Evolutionary conservation across 2,797 vertebrate genomes (phyloP).

Genomic region (Sebastes ruberrimus): DNA sequence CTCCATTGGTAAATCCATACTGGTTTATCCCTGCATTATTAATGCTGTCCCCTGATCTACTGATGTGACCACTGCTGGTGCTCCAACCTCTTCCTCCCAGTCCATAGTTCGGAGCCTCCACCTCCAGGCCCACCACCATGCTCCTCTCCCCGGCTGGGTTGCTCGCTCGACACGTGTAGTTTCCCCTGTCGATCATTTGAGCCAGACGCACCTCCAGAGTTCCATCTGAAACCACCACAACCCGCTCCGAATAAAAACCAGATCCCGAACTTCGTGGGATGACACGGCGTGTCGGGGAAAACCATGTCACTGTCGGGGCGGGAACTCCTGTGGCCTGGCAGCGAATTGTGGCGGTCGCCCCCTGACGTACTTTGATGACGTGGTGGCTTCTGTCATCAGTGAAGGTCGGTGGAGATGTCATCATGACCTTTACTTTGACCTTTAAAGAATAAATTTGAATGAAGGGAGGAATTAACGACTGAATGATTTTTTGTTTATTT

Average conservation of each 20-base stretch:
- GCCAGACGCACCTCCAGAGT: slow-evolving; percentile 86
- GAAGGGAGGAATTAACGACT: not conserved
- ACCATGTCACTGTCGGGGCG: slow-evolving; percentile 85
- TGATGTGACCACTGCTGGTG: not conserved
- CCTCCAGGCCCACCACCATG: slow-evolving; percentile 82
- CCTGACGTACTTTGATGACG: slow-evolving; percentile 82
- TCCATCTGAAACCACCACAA: slow-evolving; percentile 80
- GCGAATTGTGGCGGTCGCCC: slow-evolving; percentile 76
- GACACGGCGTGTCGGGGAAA: slow-evolving; percentile 82
- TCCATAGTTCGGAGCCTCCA: slow-evolving; percentile 75
- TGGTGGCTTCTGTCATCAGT: slow-evolving; percentile 67
- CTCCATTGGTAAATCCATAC: slow-evolving; percentile 24
- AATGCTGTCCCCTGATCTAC: slow-evolving; percentile 5
- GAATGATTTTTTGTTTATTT: not conserved
- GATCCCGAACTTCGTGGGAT: slow-evolving; percentile 79
- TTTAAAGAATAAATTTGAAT: slow-evolving; percentile 33
- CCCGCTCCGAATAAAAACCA: slow-evolving; percentile 56
- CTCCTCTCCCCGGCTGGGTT: slow-evolving; percentile 85
- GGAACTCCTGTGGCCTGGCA: slow-evolving; percentile 87
- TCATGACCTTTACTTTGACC: slow-evolving; percentile 89
- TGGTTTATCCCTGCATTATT: slow-evolving; percentile 25
- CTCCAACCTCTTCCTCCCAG: slow-evolving; percentile 57
- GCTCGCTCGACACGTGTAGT: slow-evolving; percentile 89
- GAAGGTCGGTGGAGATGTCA: slow-evolving; percentile 83
- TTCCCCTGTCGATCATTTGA: slow-evolving; percentile 88